Conservation (phyloP, 2,888 invertebrate genomes). For the Pristionchus arcanus region DNA sequence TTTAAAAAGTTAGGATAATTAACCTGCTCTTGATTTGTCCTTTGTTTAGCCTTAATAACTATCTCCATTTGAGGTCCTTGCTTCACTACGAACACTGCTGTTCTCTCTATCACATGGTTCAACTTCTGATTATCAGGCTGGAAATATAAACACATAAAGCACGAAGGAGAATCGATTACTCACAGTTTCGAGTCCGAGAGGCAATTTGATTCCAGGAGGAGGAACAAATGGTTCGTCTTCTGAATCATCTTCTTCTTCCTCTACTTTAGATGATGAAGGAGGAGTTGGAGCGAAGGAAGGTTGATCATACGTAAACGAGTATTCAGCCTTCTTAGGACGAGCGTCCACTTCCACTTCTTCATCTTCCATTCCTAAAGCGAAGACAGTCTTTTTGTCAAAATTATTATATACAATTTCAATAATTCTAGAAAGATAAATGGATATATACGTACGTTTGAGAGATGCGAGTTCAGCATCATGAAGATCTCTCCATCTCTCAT, state of each 20-base stretch:
- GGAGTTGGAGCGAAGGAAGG: not conserved
- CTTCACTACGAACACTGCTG: constrained; percentile 82
- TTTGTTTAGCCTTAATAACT: constrained; percentile 96
- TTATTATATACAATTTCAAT: not conserved
- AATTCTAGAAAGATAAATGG: not conserved
- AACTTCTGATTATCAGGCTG: constrained; percentile 73
- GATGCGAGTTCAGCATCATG: constrained; percentile 52
- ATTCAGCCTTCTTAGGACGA: constrained; percentile 49
- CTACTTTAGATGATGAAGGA: constrained; percentile 55
- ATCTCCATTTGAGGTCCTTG: constrained; percentile 97
- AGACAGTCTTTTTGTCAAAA: no score
- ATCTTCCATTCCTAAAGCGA: constrained; percentile 54
- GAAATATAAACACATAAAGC: not conserved
- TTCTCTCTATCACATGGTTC: constrained; percentile 92
- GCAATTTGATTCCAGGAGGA: constrained; percentile 87
- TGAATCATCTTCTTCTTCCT: constrained; percentile 67
- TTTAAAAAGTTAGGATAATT: not conserved
- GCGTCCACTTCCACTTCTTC: constrained; percentile 55
- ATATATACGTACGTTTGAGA: constrained; percentile 41
- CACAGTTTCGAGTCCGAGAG: constrained; percentile 84
- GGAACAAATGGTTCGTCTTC: constrained; percentile 86
- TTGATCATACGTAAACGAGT: constrained; percentile 39
- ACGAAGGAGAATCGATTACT: constrained; percentile 5
- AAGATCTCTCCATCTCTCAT: constrained; percentile 91
- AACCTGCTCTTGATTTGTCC: constrained; percentile 70